These are phyloP conservation scores for Porites divaricata DNA, from an alignment of 92 coral and sea anemone genomes.

Conservation along the genomic window DNA sequence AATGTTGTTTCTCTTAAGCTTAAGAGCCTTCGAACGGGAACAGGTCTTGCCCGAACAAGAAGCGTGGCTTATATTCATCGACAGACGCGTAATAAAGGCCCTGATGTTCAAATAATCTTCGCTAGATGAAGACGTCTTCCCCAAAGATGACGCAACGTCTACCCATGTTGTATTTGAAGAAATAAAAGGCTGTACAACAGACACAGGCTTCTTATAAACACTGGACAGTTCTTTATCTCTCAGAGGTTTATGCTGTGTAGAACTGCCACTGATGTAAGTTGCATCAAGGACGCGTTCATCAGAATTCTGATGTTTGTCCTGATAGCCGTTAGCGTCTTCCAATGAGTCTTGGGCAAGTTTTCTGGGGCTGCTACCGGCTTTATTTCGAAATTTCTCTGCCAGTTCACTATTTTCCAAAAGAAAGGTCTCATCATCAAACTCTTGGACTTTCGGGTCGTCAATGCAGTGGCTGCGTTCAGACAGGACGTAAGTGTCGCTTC, in stretches of 20 bases:
- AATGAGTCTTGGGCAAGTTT: neutral
- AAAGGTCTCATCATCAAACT: neutral
- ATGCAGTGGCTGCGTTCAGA: neutral
- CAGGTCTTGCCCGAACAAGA: neutral
- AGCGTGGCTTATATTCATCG: neutral
- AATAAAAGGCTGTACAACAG: neutral
- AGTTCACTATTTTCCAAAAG: neutral
- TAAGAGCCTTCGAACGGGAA: neutral
- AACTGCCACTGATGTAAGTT: constrained; percentile 1
- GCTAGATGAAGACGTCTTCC: neutral
- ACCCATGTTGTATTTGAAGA: neutral
- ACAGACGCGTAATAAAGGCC: neutral
- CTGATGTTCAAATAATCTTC: neutral
- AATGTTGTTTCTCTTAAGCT: neutral
- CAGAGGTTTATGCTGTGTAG: neutral
- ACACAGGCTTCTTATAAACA: constrained; percentile 12
- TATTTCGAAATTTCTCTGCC: neutral
- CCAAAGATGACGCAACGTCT: neutral
- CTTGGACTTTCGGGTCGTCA: neutral
- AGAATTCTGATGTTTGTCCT: neutral
- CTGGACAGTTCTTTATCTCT: neutral
- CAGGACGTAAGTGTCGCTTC: neutral
- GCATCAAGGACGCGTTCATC: constrained; percentile 9
- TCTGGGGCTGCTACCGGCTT: neutral
- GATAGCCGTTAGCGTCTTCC: neutral